Base-by-base conservation (phyloP, 2,113 vertebrate species). In the Zingel zingel region DNA sequence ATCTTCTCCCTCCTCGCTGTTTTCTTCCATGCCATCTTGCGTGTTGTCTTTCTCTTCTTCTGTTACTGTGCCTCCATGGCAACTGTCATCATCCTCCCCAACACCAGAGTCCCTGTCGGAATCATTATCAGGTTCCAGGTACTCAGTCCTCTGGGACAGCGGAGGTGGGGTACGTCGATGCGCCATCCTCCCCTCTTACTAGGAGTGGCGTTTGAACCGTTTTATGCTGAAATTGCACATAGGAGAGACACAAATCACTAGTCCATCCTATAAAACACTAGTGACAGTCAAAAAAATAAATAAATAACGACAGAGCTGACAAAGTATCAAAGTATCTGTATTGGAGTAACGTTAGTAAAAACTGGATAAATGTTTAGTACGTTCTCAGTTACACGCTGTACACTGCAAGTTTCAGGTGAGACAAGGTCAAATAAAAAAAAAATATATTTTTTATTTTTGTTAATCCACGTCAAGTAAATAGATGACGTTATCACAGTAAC, bases 41-140 rank as follows among this genome's bases (percentile, higher is more conserved):
- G 74, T 68, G 36, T 69, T 39, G 25, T 50, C 54, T 11, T 63
- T 47, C 21, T 91, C 84, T 12, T 88, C 85, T 71, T 79, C 74
- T 18, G 80, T 61, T 89, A 89, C 83, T 90, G 88, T 68, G 86
- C 69, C 74, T 80, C 84, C 87, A 80, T 75, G 71, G 86, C 72
- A 89, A 83, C 90, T 57, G 72, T 87, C 92, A 77, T 94, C 94
- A 72, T 94, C 94, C 80, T 94, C 95, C 87, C 97, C 97, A 87
- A 97, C 95, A 87, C 97, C 97, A 68, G 96, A 97, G 93, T 97
- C 96, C 92, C 96, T 94, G 92, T 98, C 97, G 53, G 96, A 91
- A 72, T 97, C 95, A 62, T 93, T 91, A 65, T 95, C 93, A 86
- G 90, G 88, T 84, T 95, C 94, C 87, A 94, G 88, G 86, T 94